Conservation (phyloP, 2,797 vertebrate genomes). For the Myiotriccus ornatus region DNA sequence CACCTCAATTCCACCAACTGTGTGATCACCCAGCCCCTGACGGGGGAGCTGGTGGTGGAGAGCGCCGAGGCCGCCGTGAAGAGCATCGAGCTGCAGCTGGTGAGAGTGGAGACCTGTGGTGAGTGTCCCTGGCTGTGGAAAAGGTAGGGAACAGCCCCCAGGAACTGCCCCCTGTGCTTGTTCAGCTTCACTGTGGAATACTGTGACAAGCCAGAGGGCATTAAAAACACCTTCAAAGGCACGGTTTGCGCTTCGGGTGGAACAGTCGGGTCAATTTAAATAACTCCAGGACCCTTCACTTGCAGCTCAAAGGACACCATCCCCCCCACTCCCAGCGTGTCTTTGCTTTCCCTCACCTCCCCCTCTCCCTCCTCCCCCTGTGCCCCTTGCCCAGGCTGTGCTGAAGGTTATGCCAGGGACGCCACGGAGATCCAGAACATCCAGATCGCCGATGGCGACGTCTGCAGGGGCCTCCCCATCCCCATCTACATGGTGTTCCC, state of each 20-base stretch:
- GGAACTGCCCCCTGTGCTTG: too few species aligned
- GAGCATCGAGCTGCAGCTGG: slow-evolving; percentile 94
- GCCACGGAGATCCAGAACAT: slow-evolving; percentile 98
- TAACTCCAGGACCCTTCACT: accelerated
- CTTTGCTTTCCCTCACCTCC: background rate
- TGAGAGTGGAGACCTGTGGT: slow-evolving; percentile 97
- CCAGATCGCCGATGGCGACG: slow-evolving; percentile 94
- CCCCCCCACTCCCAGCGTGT: accelerated
- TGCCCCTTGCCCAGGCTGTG: slow-evolving; percentile 81
- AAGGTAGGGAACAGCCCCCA: accelerated
- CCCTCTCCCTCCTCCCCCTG: background rate
- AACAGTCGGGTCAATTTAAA: background rate
- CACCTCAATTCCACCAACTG: slow-evolving; percentile 90
- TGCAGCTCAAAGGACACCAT: background rate
- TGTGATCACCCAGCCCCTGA: slow-evolving; percentile 88
- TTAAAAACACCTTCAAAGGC: background rate
- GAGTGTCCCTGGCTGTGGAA: background rate
- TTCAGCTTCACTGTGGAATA: background rate
- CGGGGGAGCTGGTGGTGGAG: slow-evolving; percentile 90
- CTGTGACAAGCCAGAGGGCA: too few species aligned
- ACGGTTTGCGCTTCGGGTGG: background rate
- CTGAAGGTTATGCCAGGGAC: slow-evolving; percentile 94
- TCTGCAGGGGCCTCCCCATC: slow-evolving; percentile 86
- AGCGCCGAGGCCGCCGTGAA: slow-evolving; percentile 87
- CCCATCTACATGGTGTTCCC: slow-evolving; percentile 98